Conservation (phyloP, 2,888 invertebrate genomes). For the Fragum whitleyi region DNA sequence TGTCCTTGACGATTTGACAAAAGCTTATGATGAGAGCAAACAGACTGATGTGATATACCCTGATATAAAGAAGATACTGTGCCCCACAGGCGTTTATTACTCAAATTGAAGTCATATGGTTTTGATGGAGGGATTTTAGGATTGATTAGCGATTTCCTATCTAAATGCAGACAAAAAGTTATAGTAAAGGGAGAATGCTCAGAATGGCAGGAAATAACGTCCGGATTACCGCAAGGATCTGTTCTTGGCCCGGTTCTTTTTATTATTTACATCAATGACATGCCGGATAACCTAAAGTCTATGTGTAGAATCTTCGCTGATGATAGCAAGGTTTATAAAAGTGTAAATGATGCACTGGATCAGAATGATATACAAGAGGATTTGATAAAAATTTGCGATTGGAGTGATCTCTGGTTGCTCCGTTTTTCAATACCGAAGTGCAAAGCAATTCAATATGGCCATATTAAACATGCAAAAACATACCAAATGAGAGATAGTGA, state of each 20-base stretch:
- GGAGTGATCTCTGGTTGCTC: not conserved
- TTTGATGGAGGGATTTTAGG: too few relatives aligned
- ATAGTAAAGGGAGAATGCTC: too few relatives aligned
- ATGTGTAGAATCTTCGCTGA: slow-evolving; percentile 30
- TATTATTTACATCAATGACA: slow-evolving; percentile 27
- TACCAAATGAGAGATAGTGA: not conserved
- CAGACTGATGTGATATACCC: not conserved
- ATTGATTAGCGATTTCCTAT: too few relatives aligned
- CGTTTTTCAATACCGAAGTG: not conserved
- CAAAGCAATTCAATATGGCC: too few relatives aligned
- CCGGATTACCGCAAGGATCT: not conserved
- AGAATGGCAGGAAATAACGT: too few relatives aligned
- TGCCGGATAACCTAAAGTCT: slow-evolving; percentile 1
- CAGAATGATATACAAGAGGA: not conserved
- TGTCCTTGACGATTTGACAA: not conserved
- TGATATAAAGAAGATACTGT: not conserved
- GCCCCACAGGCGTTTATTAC: not conserved
- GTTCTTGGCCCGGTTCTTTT: not conserved
- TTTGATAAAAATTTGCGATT: not conserved
- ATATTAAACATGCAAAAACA: too few relatives aligned
- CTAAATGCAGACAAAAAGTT: too few relatives aligned
- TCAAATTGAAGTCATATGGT: not conserved
- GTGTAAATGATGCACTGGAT: slow-evolving; percentile 13
- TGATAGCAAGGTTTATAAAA: slow-evolving; percentile 18
- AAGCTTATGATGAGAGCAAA: not conserved